Conservation (phyloP, 2,113 vertebrate genomes). For the Nothobranchius kuhntae region DNA sequence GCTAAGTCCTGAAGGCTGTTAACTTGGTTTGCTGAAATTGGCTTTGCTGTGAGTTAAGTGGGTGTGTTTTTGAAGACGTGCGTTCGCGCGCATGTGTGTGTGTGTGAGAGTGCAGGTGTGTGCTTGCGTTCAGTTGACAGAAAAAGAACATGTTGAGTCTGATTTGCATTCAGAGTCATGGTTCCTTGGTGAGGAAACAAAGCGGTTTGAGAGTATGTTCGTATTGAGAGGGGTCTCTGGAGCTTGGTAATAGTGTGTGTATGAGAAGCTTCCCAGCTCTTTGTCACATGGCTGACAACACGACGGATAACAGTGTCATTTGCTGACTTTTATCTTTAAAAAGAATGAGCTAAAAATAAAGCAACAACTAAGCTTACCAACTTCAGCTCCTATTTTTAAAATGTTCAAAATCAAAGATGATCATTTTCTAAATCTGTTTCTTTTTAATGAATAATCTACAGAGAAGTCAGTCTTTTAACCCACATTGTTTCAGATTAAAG, state of each 20-base stretch:
- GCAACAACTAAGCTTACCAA: background rate
- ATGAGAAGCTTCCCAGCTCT: background rate
- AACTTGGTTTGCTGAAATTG: constrained; percentile 51
- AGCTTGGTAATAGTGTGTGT: background rate
- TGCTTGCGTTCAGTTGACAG: constrained; percentile 4
- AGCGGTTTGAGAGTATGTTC: background rate
- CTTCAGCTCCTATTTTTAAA: too few species aligned
- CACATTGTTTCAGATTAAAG: too few species aligned
- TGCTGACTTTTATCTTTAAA: background rate
- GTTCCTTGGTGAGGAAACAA: constrained; percentile 5
- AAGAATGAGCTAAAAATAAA: background rate
- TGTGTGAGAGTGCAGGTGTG: background rate
- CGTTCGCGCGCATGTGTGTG: background rate
- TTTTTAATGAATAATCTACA: too few species aligned
- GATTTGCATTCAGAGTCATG: constrained; percentile 10
- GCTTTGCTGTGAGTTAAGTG: constrained; percentile 51
- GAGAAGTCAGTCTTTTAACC: too few species aligned
- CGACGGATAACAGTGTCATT: background rate
- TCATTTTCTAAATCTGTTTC: too few species aligned
- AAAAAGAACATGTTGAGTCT: background rate
- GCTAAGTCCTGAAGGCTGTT: constrained; percentile 44
- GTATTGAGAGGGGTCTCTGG: background rate
- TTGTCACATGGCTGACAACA: constrained; percentile 5
- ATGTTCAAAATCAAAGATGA: too few species aligned
- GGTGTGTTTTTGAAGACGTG: constrained; percentile 19